Evolutionary conservation across 2,797 vertebrate species (phyloP).

Genomic region (Malacoraja senta): DNA sequence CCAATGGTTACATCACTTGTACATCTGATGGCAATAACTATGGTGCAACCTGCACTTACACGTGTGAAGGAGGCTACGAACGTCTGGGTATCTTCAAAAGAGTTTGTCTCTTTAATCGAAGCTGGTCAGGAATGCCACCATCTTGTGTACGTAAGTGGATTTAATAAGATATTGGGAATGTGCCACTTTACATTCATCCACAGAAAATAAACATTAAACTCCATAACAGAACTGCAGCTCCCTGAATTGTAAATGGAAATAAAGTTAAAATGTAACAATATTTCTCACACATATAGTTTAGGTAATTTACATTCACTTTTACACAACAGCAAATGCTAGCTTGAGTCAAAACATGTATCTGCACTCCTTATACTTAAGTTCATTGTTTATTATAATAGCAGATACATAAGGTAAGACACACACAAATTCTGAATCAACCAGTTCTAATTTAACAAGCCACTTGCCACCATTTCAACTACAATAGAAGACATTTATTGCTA

Average conservation of each 20-base stretch:
- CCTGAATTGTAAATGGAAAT: background rate
- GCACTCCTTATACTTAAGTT: background rate
- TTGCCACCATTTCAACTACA: background rate
- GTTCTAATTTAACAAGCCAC: background rate
- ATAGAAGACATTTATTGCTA: background rate
- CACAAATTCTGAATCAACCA: background rate
- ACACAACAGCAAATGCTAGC: background rate
- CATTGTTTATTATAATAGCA: background rate
- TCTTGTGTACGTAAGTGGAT: conserved; percentile 61
- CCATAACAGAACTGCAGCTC: background rate
- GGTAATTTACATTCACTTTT: background rate
- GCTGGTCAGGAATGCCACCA: conserved; percentile 70
- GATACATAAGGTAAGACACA: background rate
- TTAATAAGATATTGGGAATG: background rate
- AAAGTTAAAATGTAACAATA: background rate
- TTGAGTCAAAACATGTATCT: background rate
- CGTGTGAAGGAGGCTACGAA: conserved; percentile 79
- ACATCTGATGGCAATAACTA: conserved; percentile 79
- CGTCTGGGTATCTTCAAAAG: conserved; percentile 62
- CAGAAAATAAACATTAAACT: background rate
- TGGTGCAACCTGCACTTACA: conserved; percentile 79
- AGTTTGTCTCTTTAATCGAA: conserved; percentile 76
- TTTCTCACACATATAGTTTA: background rate
- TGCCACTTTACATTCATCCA: background rate
- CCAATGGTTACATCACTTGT: conserved; percentile 79